phyloP scores from a whole-genome alignment of 30 jellyfish, hydroid and myxozoan species.

The Hydra vulgaris region DNA sequence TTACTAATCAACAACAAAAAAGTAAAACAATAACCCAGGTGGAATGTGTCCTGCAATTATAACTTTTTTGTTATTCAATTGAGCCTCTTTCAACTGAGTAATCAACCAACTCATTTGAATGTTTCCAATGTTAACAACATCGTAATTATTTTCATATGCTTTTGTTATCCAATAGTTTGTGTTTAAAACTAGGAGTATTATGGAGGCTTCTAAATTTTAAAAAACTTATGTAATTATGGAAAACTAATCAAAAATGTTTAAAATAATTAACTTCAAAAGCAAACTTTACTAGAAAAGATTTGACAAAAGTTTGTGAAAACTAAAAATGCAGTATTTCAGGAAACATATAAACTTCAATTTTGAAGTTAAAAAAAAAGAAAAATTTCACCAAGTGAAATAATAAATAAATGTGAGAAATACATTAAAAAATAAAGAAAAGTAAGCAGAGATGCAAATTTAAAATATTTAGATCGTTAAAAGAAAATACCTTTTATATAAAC shows the following conservation, averaged over 20 bases:
- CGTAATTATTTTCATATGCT: conserved; percentile 8
- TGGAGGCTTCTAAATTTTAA: neutral
- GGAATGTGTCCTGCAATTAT: conserved; percentile 71
- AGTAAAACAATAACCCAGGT: conserved; percentile 55
- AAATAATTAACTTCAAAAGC: neutral
- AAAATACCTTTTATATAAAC: conserved; percentile 12
- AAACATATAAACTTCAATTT: too few species aligned
- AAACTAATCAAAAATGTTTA: neutral
- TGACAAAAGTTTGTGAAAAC: too few species aligned
- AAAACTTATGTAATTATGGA: too few species aligned
- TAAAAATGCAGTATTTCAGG: too few species aligned
- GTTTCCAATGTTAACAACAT: conserved; percentile 38
- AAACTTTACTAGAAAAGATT: too few species aligned
- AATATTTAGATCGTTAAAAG: too few species aligned
- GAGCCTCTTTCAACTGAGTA: conserved; percentile 34
- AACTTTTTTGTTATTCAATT: conserved; percentile 26
- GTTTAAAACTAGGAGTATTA: conserved; percentile 36
- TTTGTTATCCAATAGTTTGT: conserved; percentile 55
- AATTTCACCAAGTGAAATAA: too few species aligned
- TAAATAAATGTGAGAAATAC: too few species aligned
- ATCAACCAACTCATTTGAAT: conserved; percentile 59
- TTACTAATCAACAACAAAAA: neutral
- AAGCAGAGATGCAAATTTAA: neutral
- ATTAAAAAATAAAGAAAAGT: too few species aligned
- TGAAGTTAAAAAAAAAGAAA: too few species aligned